Evolutionary conservation across 1,140 invertebrate species (phyloP).

Genomic region (Aphaenogaster rudis): DNA sequence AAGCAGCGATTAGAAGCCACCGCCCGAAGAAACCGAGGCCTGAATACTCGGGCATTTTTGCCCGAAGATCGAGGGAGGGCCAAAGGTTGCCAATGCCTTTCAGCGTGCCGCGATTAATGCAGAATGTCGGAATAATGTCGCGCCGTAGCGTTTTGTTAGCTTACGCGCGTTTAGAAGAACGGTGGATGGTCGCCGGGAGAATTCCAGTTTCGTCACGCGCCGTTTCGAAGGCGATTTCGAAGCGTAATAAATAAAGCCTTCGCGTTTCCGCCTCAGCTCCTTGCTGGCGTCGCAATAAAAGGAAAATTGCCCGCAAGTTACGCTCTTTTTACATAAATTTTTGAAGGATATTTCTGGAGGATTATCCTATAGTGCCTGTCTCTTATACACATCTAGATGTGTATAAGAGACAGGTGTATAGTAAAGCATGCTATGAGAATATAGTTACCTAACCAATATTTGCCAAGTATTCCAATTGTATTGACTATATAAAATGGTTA

Average conservation of each 20-base stretch:
- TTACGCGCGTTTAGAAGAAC: constrained; percentile 1
- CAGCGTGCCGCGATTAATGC: constrained; percentile 23
- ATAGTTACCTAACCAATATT: too few species aligned
- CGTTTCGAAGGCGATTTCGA: not conserved
- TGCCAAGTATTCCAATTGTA: too few species aligned
- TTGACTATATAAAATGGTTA: too few species aligned
- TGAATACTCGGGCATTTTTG: constrained; percentile 28
- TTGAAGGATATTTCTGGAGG: not conserved
- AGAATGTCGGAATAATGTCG: constrained; percentile 37
- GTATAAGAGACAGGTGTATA: too few species aligned
- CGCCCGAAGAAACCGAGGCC: not conserved
- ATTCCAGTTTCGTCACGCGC: constrained; percentile 45
- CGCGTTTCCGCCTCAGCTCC: not conserved
- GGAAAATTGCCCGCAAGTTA: not conserved
- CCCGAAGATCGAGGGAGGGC: constrained; percentile 1
- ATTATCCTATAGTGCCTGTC: too few species aligned
- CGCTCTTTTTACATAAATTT: not conserved
- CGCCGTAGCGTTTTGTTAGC: constrained; percentile 2
- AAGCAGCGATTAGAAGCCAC: not conserved
- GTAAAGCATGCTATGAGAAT: too few species aligned
- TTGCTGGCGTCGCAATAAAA: not conserved
- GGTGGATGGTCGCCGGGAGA: constrained; percentile 13
- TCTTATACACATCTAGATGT: too few species aligned
- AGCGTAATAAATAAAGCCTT: constrained; percentile 26
- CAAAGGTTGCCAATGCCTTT: constrained; percentile 30